A percentile compares a stretch with the other conserved stretches of the same genome.
These are phyloP conservation scores for Phalacrocorax aristotelis DNA, from an alignment of 2,113 vertebrate species.

Conservation along the genomic window DNA sequence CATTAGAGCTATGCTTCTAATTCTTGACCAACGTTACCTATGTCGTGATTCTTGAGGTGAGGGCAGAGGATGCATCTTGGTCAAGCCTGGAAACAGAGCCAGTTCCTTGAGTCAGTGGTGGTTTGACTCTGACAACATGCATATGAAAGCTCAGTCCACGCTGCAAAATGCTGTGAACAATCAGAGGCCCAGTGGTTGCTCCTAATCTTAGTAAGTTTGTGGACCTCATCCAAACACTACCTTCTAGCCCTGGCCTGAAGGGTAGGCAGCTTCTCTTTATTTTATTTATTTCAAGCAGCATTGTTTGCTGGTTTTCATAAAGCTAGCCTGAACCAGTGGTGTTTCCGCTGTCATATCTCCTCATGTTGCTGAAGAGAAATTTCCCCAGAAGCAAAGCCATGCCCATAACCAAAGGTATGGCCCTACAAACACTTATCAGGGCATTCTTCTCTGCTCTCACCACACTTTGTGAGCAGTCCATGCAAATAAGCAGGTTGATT, in stretches of 20 bases:
- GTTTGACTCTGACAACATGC: not conserved
- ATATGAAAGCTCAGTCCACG: not conserved
- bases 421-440: not conserved
- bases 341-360: not conserved
- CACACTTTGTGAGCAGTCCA: not conserved
- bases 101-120: not conserved
- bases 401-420: not conserved
- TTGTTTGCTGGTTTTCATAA: not conserved
- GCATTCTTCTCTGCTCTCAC: not conserved
- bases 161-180: not conserved
- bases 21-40: not conserved
- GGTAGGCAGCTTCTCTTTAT: not conserved
- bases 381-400: not conserved
- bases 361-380: not conserved
- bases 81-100: not conserved
- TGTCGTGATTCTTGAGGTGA: not conserved
- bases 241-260: not conserved
- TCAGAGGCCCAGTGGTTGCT: not conserved
- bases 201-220: not conserved
- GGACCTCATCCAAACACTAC: not conserved
- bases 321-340: not conserved
- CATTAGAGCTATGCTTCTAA: not conserved
- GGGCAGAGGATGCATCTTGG: not conserved
- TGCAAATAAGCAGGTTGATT: not conserved
- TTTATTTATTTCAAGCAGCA: not conserved